Evolutionary conservation across 1,140 invertebrate species (phyloP).

Genomic region (Nymphalis io): DNA sequence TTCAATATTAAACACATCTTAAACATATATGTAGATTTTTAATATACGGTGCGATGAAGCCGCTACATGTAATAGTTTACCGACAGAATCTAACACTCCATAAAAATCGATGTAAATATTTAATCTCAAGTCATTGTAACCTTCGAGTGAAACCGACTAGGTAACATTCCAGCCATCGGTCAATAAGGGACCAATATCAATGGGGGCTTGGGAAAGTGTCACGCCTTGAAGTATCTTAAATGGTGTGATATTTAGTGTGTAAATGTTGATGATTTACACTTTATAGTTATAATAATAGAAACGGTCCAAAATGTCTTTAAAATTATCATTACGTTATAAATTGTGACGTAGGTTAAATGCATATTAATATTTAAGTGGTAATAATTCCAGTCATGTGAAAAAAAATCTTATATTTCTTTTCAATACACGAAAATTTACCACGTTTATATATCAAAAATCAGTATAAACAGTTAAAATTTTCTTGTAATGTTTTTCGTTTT

Average conservation of each 20-base stretch:
- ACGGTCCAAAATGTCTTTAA: not conserved
- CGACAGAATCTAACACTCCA: slow-evolving; percentile 31
- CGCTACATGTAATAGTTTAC: slow-evolving; percentile 22
- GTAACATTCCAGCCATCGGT: slow-evolving; percentile 38
- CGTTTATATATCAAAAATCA: too few relatives aligned
- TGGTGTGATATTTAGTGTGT: slow-evolving; percentile 41
- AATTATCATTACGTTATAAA: not conserved
- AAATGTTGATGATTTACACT: slow-evolving; percentile 13
- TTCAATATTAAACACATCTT: not conserved
- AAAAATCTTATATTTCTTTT: too few relatives aligned
- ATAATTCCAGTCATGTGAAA: too few relatives aligned
- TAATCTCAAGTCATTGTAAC: slow-evolving; percentile 34
- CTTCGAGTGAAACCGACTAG: slow-evolving; percentile 33
- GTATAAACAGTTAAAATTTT: too few relatives aligned
- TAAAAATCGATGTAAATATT: slow-evolving; percentile 41
- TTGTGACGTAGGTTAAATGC: not conserved
- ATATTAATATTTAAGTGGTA: too few relatives aligned
- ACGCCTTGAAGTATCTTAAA: slow-evolving; percentile 13
- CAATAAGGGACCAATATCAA: slow-evolving; percentile 39
- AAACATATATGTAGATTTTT: not conserved
- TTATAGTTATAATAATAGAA: not conserved
- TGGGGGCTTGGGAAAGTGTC: slow-evolving; percentile 37
- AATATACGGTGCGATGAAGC: not conserved
- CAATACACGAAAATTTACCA: too few relatives aligned
- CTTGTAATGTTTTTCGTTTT: too few relatives aligned